These are phyloP conservation scores for Erinaceus europaeus DNA, from an alignment of 2,113 vertebrate genomes.

Conservation along the genomic window DNA sequence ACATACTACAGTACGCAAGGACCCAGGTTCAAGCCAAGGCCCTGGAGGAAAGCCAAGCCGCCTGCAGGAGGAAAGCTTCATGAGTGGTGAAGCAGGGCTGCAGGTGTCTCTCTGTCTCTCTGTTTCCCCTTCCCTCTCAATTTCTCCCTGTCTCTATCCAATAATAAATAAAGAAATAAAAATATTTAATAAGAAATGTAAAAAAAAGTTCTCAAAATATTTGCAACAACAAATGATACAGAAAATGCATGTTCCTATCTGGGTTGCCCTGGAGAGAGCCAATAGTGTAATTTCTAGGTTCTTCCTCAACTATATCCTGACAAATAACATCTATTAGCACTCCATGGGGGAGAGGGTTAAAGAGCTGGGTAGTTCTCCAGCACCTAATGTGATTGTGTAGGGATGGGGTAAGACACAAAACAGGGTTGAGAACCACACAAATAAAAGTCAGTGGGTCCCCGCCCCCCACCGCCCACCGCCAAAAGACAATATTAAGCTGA, in stretches of 20 bases:
- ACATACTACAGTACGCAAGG: no score
- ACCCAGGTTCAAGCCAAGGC: no score
- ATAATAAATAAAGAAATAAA: no score
- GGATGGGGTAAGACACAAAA: not conserved
- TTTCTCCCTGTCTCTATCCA: no score
- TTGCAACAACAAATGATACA: not conserved
- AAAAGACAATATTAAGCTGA: not conserved
- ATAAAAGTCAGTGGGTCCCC: not conserved
- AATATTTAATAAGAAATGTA: no score
- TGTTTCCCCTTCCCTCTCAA: no score
- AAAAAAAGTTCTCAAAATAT: slow-evolving; percentile 6
- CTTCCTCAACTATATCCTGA: not conserved
- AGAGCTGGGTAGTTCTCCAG: not conserved
- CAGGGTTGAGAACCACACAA: not conserved
- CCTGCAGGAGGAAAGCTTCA: no score
- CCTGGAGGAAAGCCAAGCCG: no score
- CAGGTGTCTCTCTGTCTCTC: no score
- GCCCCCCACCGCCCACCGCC: no score
- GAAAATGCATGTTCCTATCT: not conserved
- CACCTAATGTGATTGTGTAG: not conserved
- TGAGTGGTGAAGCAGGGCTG: no score
- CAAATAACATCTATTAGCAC: not conserved
- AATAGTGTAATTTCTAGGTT: not conserved
- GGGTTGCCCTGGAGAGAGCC: not conserved
- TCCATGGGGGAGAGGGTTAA: not conserved